Percentiles rank a stretch among this genome's conserved stretches.
Conservation (phyloP, 2,888 invertebrate species). For the Deroplatys truncata region DNA sequence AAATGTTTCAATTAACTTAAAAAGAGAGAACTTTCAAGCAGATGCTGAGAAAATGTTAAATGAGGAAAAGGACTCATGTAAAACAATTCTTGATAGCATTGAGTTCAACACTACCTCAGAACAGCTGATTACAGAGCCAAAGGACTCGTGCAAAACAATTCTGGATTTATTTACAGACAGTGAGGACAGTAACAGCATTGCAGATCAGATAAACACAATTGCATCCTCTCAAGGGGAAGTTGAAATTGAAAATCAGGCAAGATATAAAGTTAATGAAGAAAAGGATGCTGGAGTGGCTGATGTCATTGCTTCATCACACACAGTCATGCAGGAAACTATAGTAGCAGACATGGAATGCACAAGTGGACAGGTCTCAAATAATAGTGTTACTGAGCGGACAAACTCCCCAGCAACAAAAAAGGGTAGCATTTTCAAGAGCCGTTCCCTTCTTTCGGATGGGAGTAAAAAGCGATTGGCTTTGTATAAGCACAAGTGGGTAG, state of each 20-base stretch:
- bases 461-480: slow-evolving; percentile 70
- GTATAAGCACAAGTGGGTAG: slow-evolving; percentile 88
- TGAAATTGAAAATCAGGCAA: neutral
- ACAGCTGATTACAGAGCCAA: slow-evolving; percentile 25
- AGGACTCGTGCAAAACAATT: slow-evolving; percentile 38
- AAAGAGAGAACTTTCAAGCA: neutral
- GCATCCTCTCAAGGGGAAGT: slow-evolving; percentile 12
- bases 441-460: slow-evolving; percentile 62
- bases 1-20: neutral
- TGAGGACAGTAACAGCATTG: slow-evolving; percentile 37
- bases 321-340: neutral
- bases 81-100: neutral
- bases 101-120: neutral
- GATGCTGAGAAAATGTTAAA: neutral
- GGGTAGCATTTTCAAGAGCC: slow-evolving; percentile 85
- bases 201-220: slow-evolving; percentile 26
- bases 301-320: neutral
- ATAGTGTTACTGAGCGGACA: slow-evolving; percentile 13
- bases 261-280: neutral
- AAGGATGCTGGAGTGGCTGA: neutral
- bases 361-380: neutral
- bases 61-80: neutral
- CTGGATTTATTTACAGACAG: slow-evolving; percentile 45
- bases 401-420: slow-evolving; percentile 61
- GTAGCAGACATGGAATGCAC: neutral